Evolutionary conservation across 1,140 invertebrate genomes (phyloP).

Genomic region (Limonius californicus): DNA sequence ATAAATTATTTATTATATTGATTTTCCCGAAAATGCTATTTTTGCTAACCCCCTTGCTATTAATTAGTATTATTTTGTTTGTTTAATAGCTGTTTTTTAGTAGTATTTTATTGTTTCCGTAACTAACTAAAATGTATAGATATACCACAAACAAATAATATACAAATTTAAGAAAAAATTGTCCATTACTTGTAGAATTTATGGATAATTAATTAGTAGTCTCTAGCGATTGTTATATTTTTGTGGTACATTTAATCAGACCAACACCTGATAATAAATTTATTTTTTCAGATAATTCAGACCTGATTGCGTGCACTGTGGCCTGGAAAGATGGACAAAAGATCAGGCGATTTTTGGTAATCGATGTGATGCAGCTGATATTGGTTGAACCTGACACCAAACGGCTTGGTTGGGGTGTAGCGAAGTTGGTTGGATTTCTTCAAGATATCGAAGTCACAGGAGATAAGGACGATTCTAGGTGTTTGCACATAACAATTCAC

Average conservation of each 20-base stretch:
- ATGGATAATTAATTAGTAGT: not conserved
- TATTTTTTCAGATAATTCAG: slow-evolving; percentile 79
- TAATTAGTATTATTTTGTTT: too few relatives aligned
- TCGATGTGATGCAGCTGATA: slow-evolving; percentile 91
- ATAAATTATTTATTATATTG: too few relatives aligned
- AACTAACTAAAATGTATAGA: too few relatives aligned
- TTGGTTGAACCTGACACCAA: slow-evolving; percentile 94
- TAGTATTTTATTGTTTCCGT: too few relatives aligned
- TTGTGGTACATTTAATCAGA: slow-evolving; percentile 15
- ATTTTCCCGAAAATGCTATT: too few relatives aligned
- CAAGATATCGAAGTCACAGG: slow-evolving; percentile 81
- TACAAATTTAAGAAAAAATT: too few relatives aligned
- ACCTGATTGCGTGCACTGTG: slow-evolving; percentile 94
- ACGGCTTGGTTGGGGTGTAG: slow-evolving; percentile 93
- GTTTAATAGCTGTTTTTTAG: too few relatives aligned
- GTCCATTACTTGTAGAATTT: not conserved
- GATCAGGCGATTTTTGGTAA: slow-evolving; percentile 89
- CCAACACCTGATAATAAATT: slow-evolving; percentile 8
- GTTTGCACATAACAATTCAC: slow-evolving; percentile 91
- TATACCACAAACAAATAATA: too few relatives aligned
- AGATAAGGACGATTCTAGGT: slow-evolving; percentile 95
- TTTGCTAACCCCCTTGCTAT: too few relatives aligned
- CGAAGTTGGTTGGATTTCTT: slow-evolving; percentile 86
- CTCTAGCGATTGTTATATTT: slow-evolving; percentile 25
- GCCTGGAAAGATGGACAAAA: slow-evolving; percentile 85